These are phyloP conservation scores for Mormyrus lacerda DNA, from an alignment of 2,113 vertebrate genomes.

Conservation along the genomic window DNA sequence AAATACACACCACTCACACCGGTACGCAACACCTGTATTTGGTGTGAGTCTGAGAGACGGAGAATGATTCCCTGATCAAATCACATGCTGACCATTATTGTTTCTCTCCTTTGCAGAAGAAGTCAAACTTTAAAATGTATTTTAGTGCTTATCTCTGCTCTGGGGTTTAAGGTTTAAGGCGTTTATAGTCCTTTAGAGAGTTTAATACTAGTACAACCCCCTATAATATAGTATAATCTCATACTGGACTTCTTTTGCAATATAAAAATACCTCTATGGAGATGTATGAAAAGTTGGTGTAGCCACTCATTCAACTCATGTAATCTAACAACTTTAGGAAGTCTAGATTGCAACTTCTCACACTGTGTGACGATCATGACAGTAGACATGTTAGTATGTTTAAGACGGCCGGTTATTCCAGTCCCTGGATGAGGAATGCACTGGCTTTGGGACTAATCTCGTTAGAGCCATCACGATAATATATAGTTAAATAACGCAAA, in stretches of 20 bases:
- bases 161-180: neutral
- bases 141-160: neutral
- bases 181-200: neutral
- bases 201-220: neutral
- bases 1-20: neutral
- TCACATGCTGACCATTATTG: neutral
- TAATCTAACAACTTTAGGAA: neutral
- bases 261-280: neutral
- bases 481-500: too few species aligned
- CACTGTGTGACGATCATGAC: too few species aligned
- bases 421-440: too few species aligned
- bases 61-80: neutral
- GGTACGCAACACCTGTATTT: neutral
- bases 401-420: too few species aligned
- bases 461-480: too few species aligned
- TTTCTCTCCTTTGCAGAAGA: neutral
- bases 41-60: neutral
- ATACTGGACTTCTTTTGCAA: neutral
- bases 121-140: neutral
- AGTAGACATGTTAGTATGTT: neutral
- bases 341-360: neutral
- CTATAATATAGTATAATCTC: neutral
- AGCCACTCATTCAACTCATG: neutral
- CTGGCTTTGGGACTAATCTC: too few species aligned
- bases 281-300: neutral